Percentiles rank a stretch among this genome's conserved stretches.
These are phyloP conservation scores for Drosophila malerkotliana DNA, from an alignment of 1,140 invertebrate species.

Conservation along the genomic window DNA sequence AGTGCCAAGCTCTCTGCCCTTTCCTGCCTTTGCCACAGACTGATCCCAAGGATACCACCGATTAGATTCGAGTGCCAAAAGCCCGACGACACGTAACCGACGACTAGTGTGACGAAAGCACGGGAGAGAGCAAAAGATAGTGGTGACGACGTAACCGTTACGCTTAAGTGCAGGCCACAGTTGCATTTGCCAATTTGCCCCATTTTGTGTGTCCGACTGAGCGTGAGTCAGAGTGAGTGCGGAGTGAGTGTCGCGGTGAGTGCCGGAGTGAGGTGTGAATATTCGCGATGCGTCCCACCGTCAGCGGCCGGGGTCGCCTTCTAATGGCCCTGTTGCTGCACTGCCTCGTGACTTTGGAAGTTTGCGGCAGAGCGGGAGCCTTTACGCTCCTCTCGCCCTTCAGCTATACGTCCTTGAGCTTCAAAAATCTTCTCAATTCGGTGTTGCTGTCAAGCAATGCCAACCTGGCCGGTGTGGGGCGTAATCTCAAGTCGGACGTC, in stretches of 20 bases:
- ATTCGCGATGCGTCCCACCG: conserved; percentile 42
- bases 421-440: conserved; percentile 80
- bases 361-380: conserved; percentile 65
- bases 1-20: conserved; percentile 13
- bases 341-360: conserved; percentile 59
- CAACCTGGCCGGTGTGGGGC: conserved; percentile 73
- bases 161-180: conserved; percentile 67
- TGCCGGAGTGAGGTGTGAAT: conserved; percentile 15
- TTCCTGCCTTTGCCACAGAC: conserved; percentile 10
- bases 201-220: conserved; percentile 37
- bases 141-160: conserved; percentile 76
- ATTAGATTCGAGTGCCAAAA: conserved; percentile 1
- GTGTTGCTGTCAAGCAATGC: conserved; percentile 78
- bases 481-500: conserved; percentile 80
- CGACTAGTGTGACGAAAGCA: conserved; percentile 26
- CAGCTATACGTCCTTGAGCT: conserved; percentile 77
- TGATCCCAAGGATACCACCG: conserved; percentile 17
- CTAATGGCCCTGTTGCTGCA: conserved; percentile 61
- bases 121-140: conserved; percentile 38
- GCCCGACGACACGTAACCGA: conserved; percentile 14
- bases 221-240: conserved; percentile 33
- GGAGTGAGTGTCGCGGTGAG: conserved; percentile 35
- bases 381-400: conserved; percentile 81
- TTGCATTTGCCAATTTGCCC: conserved; percentile 74
- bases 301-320: conserved; percentile 44